Conservation (phyloP, 2,888 invertebrate species). For the Sisyra nigra region DNA sequence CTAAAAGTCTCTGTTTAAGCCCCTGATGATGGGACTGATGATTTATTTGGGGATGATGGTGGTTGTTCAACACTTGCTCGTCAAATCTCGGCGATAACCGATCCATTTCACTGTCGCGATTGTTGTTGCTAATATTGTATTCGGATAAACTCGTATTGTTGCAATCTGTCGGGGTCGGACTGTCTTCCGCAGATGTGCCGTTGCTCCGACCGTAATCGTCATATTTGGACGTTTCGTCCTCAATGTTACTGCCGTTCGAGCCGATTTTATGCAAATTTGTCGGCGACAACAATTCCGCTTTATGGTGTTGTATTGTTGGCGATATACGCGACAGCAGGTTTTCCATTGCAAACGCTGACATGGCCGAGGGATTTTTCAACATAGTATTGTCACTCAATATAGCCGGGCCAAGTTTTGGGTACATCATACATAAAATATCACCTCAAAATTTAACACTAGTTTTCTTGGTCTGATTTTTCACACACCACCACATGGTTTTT, state of each 20-base stretch:
- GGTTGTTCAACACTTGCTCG: not conserved
- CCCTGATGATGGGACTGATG: not conserved
- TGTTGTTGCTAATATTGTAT: conserved; percentile 13
- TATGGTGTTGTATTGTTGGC: conserved; percentile 6
- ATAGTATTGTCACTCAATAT: conserved; percentile 23
- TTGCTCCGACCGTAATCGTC: conserved; percentile 8
- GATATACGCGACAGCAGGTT: conserved; percentile 20
- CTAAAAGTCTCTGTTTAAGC: conserved; percentile 2
- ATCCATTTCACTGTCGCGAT: conserved; percentile 18
- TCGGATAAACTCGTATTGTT: conserved; percentile 14
- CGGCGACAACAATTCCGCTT: conserved; percentile 10
- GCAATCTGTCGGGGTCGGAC: conserved; percentile 9
- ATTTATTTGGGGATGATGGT: not conserved
- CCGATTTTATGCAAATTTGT: conserved; percentile 5
- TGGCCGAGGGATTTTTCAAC: conserved; percentile 24
- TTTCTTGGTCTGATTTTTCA: not conserved
- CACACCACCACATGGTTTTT: not conserved
- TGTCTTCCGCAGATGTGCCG: conserved; percentile 6
- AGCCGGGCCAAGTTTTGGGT: conserved; percentile 11
- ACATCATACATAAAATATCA: conserved; percentile 1
- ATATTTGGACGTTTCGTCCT: conserved; percentile 7
- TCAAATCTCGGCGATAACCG: conserved; percentile 17
- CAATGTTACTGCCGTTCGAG: conserved; percentile 11
- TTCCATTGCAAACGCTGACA: conserved; percentile 25
- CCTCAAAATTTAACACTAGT: too few relatives aligned